These are phyloP conservation scores for Ranitomeya imitator DNA, from an alignment of 2,113 vertebrate species.

Conservation along the genomic window DNA sequence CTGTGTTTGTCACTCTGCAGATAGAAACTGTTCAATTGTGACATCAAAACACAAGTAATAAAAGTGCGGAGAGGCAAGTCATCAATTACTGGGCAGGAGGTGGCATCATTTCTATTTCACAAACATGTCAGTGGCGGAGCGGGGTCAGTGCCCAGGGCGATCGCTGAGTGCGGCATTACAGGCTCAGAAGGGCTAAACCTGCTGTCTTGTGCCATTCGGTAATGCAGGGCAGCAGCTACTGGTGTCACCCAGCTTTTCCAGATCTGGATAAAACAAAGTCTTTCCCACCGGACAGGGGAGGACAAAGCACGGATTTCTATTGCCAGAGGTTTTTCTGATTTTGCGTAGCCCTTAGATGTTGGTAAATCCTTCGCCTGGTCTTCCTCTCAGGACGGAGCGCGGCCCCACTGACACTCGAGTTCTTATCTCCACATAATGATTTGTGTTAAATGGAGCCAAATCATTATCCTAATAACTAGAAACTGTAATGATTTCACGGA, in stretches of 20 bases:
- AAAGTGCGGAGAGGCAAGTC: slow-evolving; percentile 39
- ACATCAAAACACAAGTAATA: slow-evolving; percentile 54
- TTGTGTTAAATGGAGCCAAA: slow-evolving; percentile 34
- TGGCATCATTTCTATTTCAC: slow-evolving; percentile 47
- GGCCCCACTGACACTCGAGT: not conserved
- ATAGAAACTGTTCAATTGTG: slow-evolving; percentile 47
- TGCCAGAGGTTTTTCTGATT: not conserved
- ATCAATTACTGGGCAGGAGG: slow-evolving; percentile 43
- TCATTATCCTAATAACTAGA: slow-evolving; percentile 44
- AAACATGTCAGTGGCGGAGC: slow-evolving; percentile 33
- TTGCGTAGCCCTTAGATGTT: not conserved
- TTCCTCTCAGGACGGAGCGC: not conserved
- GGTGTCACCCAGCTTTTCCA: not conserved
- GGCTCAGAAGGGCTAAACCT: not conserved
- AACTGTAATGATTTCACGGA: slow-evolving; percentile 44
- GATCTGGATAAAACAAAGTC: not conserved
- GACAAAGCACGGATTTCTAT: not conserved
- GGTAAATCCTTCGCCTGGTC: not conserved
- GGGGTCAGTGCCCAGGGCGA: not conserved
- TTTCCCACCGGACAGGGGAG: not conserved
- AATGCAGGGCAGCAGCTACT: not conserved
- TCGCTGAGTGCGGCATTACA: not conserved
- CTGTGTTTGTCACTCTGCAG: slow-evolving; percentile 8
- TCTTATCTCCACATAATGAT: slow-evolving; percentile 32
- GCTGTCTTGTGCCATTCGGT: not conserved